A percentile compares a stretch with the other conserved stretches of the same genome.
Conservation (phyloP, 1,140 invertebrate genomes). For the Melanaphis sacchari region DNA sequence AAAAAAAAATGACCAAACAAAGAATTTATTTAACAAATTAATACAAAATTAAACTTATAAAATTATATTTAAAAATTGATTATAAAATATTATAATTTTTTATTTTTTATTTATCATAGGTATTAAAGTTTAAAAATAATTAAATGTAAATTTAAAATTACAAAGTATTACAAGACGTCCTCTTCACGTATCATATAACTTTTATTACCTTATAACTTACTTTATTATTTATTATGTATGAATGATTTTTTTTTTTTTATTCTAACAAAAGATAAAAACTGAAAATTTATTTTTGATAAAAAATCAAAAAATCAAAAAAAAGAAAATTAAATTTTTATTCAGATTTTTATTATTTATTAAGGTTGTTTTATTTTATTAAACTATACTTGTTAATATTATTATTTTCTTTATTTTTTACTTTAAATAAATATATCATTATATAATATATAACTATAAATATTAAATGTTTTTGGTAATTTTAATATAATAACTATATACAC, state of each 20-base stretch:
- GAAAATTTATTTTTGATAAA: not conserved
- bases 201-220: not conserved
- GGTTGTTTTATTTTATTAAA: not conserved
- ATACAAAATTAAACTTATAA: not conserved
- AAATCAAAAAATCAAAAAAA: not conserved
- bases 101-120: not conserved
- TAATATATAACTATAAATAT: not conserved
- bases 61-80: not conserved
- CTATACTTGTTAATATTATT: too few species aligned
- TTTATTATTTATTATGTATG: not conserved
- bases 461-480: not conserved
- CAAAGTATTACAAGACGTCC: not conserved
- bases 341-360: not conserved
- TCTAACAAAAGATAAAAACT: not conserved
- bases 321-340: not conserved
- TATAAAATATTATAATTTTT: not conserved
- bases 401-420: not conserved
- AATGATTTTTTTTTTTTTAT: not conserved
- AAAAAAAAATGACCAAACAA: not conserved
- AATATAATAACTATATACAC: not conserved
- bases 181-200: not conserved
- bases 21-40: not conserved
- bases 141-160: not conserved
- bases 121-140: not conserved
- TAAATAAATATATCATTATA: not conserved